Conservation (phyloP, 2,113 vertebrate species). For the Bucco capensis region DNA sequence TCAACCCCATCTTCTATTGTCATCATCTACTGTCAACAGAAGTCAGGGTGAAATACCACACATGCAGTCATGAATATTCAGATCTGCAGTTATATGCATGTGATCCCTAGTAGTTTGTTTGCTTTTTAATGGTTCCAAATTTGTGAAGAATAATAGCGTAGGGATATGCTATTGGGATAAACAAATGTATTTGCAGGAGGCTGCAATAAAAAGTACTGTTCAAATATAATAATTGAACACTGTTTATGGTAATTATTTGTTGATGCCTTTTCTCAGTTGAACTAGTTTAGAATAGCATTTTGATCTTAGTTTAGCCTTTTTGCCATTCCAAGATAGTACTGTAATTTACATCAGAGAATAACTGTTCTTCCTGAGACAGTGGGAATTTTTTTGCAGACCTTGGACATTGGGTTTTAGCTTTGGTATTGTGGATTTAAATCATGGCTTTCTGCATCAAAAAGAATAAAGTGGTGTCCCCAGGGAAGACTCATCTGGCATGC, state of each 20-base stretch:
- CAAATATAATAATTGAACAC: conserved; percentile 20
- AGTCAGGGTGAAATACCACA: background rate
- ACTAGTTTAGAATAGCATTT: conserved; percentile 8
- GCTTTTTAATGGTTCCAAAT: background rate
- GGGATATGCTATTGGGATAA: background rate
- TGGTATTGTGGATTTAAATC: background rate
- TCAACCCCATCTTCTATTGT: background rate
- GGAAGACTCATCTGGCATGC: background rate
- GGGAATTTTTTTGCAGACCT: conserved; percentile 3
- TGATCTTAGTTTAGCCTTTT: background rate
- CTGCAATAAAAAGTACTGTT: conserved; percentile 8
- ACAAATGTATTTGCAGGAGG: background rate
- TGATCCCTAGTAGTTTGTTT: background rate
- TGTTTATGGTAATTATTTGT: conserved; percentile 11
- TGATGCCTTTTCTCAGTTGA: background rate
- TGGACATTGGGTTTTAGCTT: background rate
- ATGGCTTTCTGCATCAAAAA: background rate
- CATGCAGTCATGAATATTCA: background rate
- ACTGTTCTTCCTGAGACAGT: conserved; percentile 35
- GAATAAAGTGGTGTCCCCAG: background rate
- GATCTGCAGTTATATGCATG: background rate
- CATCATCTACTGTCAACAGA: background rate
- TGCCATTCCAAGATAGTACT: conserved; percentile 1
- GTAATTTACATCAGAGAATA: conserved; percentile 1
- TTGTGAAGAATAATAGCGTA: background rate